These are phyloP conservation scores for Motacilla tschutschensis DNA, from an alignment of 2,113 vertebrate species.

Conservation along the genomic window DNA sequence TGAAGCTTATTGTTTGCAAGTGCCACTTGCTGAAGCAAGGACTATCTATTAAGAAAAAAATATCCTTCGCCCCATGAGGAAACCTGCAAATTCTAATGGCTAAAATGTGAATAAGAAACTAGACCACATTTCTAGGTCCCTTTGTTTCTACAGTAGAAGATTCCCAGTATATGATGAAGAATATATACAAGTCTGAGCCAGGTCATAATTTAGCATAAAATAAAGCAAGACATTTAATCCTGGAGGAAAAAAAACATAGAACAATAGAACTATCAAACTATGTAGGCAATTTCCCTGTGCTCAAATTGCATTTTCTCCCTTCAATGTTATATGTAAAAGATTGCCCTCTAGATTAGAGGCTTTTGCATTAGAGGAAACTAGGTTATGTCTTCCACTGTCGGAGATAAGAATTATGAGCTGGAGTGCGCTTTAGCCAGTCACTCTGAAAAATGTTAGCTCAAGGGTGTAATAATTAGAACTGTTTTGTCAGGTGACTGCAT, in stretches of 20 bases:
- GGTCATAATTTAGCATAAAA: conserved; percentile 79
- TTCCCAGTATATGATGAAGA: conserved; percentile 55
- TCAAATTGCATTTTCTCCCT: conserved; percentile 82
- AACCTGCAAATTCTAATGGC: conserved; percentile 53
- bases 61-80: background rate
- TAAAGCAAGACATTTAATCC: conserved; percentile 81
- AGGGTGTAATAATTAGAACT: conserved; percentile 82
- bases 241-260: conserved; percentile 65
- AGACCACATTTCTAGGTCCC: background rate
- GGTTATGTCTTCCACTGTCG: conserved; percentile 81
- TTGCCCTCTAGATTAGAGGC: conserved; percentile 83
- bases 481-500: conserved; percentile 81
- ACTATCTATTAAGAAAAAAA: conserved; percentile 39
- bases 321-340: conserved; percentile 74
- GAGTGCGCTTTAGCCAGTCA: conserved; percentile 77
- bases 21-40: conserved; percentile 59
- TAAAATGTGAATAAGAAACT: conserved; percentile 48
- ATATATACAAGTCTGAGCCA: conserved; percentile 62
- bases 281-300: conserved; percentile 78
- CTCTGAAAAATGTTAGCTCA: conserved; percentile 80
- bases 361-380: conserved; percentile 84
- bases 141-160: conserved; percentile 65
- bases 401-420: conserved; percentile 77
- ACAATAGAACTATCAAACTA: conserved; percentile 73
- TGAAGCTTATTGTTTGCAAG: conserved; percentile 42